A percentile compares a stretch with the other conserved stretches of the same genome.
Evolutionary conservation across 2,797 vertebrate genomes (phyloP).

Genomic region (Leucoraja ocellata): DNA sequence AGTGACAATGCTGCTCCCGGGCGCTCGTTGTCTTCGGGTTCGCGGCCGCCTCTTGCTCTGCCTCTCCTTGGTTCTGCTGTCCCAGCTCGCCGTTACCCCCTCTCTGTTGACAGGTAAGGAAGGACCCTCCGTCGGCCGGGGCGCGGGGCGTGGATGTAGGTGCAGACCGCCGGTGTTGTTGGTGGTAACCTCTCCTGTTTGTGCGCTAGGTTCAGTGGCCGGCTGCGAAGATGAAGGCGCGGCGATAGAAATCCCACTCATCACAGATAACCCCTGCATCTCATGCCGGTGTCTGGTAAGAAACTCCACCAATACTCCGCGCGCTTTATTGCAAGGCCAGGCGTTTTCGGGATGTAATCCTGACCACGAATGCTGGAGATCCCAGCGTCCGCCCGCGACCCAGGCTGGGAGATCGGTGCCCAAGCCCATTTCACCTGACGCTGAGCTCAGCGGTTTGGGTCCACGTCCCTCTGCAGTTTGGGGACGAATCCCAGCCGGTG

Average conservation of each 20-base stretch:
- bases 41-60: conserved; percentile 46
- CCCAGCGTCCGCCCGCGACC: background rate
- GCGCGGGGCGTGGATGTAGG: no score
- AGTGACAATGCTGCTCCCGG: conserved; percentile 61
- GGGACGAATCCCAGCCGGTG: background rate
- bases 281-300: conserved; percentile 91
- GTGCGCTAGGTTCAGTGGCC: conserved; percentile 77
- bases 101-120: conserved; percentile 85
- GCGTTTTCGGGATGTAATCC: background rate
- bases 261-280: conserved; percentile 97
- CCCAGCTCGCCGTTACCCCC: conserved; percentile 61
- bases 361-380: background rate
- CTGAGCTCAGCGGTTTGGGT: background rate
- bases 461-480: background rate
- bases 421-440: background rate
- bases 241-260: conserved; percentile 90
- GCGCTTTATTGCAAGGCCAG: background rate
- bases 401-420: background rate
- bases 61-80: conserved; percentile 57
- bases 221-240: conserved; percentile 97
- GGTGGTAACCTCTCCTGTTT: background rate
- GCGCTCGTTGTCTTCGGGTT: conserved; percentile 42
- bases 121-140: conserved; percentile 44
- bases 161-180: background rate
- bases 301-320: no score